Evolutionary conservation across 2,113 vertebrate genomes (phyloP).

Genomic region (Acanthochromis polyacanthus): DNA sequence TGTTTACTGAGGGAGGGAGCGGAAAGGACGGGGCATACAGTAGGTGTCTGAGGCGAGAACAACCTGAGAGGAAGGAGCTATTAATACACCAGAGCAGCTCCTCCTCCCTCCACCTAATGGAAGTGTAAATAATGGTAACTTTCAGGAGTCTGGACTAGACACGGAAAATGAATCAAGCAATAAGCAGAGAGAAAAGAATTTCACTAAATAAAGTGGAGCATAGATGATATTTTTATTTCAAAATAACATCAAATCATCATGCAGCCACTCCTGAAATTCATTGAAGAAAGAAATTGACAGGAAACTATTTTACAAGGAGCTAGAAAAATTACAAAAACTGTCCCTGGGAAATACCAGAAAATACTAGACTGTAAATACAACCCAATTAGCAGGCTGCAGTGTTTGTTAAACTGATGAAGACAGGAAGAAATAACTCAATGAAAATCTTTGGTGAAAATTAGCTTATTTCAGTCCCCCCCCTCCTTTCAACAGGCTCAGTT

Average conservation of each 20-base stretch:
- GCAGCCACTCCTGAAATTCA: constrained; percentile 4
- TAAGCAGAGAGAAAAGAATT: not conserved
- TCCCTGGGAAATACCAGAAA: constrained; percentile 25
- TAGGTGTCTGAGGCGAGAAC: constrained; percentile 52
- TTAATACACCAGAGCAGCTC: constrained; percentile 43
- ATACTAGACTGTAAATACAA: constrained; percentile 9
- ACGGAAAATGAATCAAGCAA: not conserved
- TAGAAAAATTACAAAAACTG: constrained; percentile 20
- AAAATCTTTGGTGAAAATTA: not conserved
- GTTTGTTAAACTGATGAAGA: too few relatives aligned
- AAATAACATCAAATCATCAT: not conserved
- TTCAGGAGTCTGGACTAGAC: not conserved
- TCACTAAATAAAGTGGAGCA: not conserved
- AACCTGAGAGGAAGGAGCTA: constrained; percentile 53
- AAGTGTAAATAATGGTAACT: constrained; percentile 51
- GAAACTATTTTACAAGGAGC: constrained; percentile 1
- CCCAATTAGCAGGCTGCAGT: not conserved
- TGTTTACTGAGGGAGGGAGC: constrained; percentile 45
- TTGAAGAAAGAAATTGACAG: constrained; percentile 5
- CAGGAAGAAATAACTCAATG: too few relatives aligned
- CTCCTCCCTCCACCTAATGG: constrained; percentile 42
- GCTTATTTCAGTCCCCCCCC: not conserved
- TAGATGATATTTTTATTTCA: not conserved
- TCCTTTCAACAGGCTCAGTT: not conserved
- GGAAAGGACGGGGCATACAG: constrained; percentile 44